Evolutionary conservation across 2,888 invertebrate species (phyloP).

Genomic region (Matsumyia berberina): DNA sequence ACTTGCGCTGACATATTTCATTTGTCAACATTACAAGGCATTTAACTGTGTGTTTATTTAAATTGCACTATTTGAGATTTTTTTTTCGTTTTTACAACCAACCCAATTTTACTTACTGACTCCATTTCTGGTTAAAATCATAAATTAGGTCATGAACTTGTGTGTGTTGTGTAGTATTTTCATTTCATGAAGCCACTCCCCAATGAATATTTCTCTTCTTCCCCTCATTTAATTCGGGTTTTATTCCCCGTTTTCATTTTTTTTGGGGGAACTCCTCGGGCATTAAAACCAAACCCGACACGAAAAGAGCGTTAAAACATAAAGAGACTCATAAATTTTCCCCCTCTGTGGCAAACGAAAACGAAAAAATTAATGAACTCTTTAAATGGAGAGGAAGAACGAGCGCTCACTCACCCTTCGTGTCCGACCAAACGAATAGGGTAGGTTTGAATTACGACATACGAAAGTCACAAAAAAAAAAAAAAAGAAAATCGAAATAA

Average conservation of each 20-base stretch:
- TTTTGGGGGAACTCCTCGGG: slow-evolving; percentile 21
- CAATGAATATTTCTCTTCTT: slow-evolving; percentile 6
- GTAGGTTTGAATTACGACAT: slow-evolving; percentile 58
- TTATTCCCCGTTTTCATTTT: slow-evolving; percentile 1
- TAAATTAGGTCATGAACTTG: slow-evolving; percentile 62
- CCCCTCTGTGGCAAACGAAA: neutral
- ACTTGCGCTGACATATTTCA: slow-evolving; percentile 30
- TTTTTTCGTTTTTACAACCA: neutral
- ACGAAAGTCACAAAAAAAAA: neutral
- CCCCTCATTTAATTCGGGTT: slow-evolving; percentile 24
- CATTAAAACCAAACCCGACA: slow-evolving; percentile 47
- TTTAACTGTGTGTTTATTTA: slow-evolving; percentile 63
- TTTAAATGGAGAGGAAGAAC: slow-evolving; percentile 14
- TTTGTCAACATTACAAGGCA: slow-evolving; percentile 69
- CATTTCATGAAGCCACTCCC: slow-evolving; percentile 36
- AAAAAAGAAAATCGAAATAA: slow-evolving; percentile 39
- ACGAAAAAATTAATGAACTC: slow-evolving; percentile 49
- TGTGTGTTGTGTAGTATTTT: neutral
- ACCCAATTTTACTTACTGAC: slow-evolving; percentile 6
- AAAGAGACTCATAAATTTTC: slow-evolving; percentile 64
- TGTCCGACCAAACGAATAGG: slow-evolving; percentile 16
- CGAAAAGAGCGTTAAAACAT: slow-evolving; percentile 65
- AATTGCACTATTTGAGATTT: slow-evolving; percentile 67
- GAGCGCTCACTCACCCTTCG: slow-evolving; percentile 40
- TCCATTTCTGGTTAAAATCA: slow-evolving; percentile 18